These are phyloP conservation scores for Rhopalosiphum maidis DNA, from an alignment of 1,140 invertebrate species.

Conservation along the genomic window DNA sequence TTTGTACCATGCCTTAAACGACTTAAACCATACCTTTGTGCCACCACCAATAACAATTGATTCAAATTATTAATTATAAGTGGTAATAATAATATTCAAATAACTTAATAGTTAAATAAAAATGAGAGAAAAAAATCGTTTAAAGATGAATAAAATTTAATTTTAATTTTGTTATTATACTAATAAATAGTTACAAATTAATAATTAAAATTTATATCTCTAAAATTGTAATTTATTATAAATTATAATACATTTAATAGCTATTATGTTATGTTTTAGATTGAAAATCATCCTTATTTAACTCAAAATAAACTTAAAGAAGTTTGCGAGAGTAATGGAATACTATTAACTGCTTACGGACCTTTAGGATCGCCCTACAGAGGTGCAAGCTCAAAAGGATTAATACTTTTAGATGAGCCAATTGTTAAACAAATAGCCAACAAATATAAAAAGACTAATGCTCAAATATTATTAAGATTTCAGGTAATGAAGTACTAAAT, in stretches of 20 bases:
- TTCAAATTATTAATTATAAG: too few relatives aligned
- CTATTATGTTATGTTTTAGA: conserved; percentile 63
- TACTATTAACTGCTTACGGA: conserved; percentile 80
- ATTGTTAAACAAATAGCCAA: conserved; percentile 71
- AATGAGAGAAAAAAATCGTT: too few relatives aligned
- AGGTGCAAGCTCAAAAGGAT: conserved; percentile 67
- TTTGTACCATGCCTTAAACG: too few relatives aligned
- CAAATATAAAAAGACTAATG: conserved; percentile 73
- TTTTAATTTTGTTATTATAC: neutral
- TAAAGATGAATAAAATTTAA: neutral
- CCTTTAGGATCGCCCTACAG: conserved; percentile 76
- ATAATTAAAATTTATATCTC: neutral
- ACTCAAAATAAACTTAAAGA: conserved; percentile 78
- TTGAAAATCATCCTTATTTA: conserved; percentile 87
- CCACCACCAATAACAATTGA: too few relatives aligned
- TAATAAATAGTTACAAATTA: neutral
- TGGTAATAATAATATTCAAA: too few relatives aligned
- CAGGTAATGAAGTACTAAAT: conserved; percentile 62
- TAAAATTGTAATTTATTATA: neutral
- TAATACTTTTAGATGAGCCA: conserved; percentile 70
- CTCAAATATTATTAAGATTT: conserved; percentile 75
- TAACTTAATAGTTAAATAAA: too few relatives aligned
- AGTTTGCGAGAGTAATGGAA: conserved; percentile 72
- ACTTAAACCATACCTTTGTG: too few relatives aligned
- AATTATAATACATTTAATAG: neutral